Base-by-base conservation (phyloP, 1,140 invertebrate species). In the Periplaneta americana region DNA sequence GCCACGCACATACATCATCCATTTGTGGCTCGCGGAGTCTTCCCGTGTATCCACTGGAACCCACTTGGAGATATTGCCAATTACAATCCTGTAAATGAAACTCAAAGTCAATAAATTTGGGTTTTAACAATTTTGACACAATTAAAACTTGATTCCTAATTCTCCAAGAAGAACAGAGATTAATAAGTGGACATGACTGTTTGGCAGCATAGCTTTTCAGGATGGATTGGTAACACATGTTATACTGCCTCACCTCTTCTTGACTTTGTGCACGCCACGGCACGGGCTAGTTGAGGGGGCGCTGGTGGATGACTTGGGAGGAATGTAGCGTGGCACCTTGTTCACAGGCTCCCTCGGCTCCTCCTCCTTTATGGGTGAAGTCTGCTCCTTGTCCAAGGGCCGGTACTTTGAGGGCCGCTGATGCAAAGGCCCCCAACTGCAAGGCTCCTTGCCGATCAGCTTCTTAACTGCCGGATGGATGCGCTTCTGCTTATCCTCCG, bases 21-120 rank as follows among this genome's bases (percentile, higher is more conserved):
- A 98, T 85, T 96, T 97, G 87, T 98, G 96, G 77, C 93, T 96
- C n/a, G 94, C 91, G 37, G 90, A 90, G 84, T 95, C 92, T 33
- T 92, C 90, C 13, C 92, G 86, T 75, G 91, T 92, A 74, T 93
- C 92, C 0, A 91, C 88, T 3, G 93, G 92, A 39, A 96, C 93
- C 90, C 93, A 97, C 87, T 95, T 96, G 0, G 96, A 97, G 28
- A 96, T 94, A 89, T 98, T 97, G 0, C 96, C 96, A 86, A 96
- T 89, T 75, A 95, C 89, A 79, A 96, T 86, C 82, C 87, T 86
- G 80, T 78, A 82, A 83, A 6, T 0, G 17, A 34, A 31, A 75
- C 34, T 33, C 28, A 32, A 18, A 75, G 17, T 75, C 75, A 15
- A 22, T 32, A 75, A 15, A n/a, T n/a, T 13, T 34, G 33, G 6